Conservation (phyloP, 2,797 vertebrate genomes). For the Tenualosa ilisha region DNA sequence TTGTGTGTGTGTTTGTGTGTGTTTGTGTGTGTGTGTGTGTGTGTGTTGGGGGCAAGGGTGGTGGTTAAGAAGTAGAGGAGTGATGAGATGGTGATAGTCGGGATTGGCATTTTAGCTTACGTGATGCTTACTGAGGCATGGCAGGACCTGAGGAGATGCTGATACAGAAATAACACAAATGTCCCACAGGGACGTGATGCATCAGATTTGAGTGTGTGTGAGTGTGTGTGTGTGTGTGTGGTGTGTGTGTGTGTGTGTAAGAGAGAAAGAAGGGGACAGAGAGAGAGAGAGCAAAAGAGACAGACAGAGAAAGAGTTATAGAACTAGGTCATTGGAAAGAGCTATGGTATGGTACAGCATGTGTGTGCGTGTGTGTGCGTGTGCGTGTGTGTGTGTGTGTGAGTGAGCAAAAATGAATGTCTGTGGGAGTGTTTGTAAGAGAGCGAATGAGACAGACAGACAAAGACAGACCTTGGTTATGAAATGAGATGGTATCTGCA, state of each 20-base stretch:
- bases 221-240: not conserved
- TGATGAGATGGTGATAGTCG: not conserved
- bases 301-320: too few species aligned
- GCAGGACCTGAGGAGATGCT: not conserved
- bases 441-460: too few species aligned
- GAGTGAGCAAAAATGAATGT: not conserved
- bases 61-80: not conserved
- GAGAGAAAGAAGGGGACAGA: too few species aligned
- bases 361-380: not conserved
- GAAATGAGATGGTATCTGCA: too few species aligned
- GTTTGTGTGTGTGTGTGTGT: too few species aligned
- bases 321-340: too few species aligned
- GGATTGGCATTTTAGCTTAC: constrained; percentile 14
- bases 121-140: not conserved
- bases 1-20: too few species aligned
- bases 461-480: too few species aligned
- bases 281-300: too few species aligned
- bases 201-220: constrained; percentile 9
- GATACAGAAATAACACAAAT: constrained; percentile 9
- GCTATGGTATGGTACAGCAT: not conserved
- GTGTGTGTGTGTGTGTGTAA: not conserved
- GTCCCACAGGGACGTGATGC: constrained; percentile 18
- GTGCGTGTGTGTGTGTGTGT: not conserved
- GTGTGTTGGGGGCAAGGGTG: too few species aligned
- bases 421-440: too few species aligned